Conservation (phyloP, 2,888 invertebrate genomes). For the Thysanoteuthis rhombus region DNA sequence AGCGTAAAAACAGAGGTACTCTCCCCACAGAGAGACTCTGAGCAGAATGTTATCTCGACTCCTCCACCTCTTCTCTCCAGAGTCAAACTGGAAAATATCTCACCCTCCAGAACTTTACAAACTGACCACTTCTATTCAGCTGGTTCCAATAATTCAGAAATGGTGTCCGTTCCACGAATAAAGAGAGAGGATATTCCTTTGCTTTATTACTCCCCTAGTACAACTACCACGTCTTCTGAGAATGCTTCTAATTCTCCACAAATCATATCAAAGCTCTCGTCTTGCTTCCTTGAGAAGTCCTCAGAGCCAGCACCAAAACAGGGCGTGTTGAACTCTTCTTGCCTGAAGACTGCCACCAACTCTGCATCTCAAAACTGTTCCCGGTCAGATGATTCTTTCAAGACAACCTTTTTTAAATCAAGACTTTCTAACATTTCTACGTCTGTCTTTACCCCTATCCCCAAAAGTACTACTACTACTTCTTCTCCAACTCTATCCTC, state of each 20-base stretch:
- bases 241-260: not conserved
- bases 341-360: not conserved
- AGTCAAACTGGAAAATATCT: not conserved
- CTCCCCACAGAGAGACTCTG: not conserved
- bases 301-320: not conserved
- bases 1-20: conserved; percentile 14
- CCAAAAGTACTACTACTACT: not conserved
- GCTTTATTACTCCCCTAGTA: not conserved
- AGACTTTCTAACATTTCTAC: not conserved
- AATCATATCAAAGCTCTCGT: not conserved
- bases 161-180: not conserved
- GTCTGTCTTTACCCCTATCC: not conserved
- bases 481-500: not conserved
- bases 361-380: not conserved
- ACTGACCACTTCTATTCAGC: not conserved
- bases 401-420: not conserved
- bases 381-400: not conserved
- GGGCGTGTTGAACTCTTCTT: not conserved
- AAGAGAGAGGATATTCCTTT: conserved; percentile 1
- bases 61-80: conserved; percentile 15
- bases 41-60: not conserved
- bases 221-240: not conserved
- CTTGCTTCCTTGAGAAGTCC: not conserved
- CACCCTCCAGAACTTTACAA: not conserved
- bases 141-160: conserved; percentile 1